A percentile compares a stretch with the other conserved stretches of the same genome.
Evolutionary conservation across 1,140 invertebrate genomes (phyloP).

Genomic region (Pseudachorutes palmiensis): DNA sequence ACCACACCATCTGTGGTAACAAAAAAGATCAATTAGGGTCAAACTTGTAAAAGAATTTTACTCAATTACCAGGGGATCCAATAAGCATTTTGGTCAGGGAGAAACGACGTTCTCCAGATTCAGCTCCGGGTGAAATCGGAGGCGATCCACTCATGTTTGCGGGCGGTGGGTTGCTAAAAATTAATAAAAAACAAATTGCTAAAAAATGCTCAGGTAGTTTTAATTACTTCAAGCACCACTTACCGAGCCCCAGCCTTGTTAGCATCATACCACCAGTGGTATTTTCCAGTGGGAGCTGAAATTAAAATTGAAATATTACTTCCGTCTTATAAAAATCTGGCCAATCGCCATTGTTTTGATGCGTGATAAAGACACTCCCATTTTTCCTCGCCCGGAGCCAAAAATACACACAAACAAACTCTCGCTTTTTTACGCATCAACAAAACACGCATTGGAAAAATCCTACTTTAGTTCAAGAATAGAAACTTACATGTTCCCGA

Average conservation of each 20-base stretch:
- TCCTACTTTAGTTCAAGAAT: background rate
- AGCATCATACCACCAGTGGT: constrained; percentile 15
- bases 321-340: background rate
- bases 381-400: background rate
- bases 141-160: constrained; percentile 1
- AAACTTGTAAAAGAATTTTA: background rate
- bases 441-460: background rate
- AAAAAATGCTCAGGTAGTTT: background rate
- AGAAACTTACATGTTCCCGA: background rate
- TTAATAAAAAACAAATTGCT: background rate
- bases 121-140: background rate
- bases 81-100: background rate
- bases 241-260: constrained; percentile 9
- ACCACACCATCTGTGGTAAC: background rate
- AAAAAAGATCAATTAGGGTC: background rate
- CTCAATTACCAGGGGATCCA: background rate
- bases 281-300: background rate
- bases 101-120: background rate
- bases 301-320: background rate
- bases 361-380: background rate
- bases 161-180: background rate
- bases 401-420: background rate
- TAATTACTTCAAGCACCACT: background rate
- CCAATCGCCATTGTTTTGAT: too few species aligned
- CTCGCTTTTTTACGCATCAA: background rate